These are phyloP conservation scores for mouse (Mus musculus) DNA, from an alignment of 2,113 vertebrate species.

Conservation along the genomic window GRCm39 chr13:107012001-107012500, in stretches of 20 bases:
- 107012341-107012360: not conserved
- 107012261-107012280: not conserved
- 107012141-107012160: not conserved
- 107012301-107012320: slow-evolving; percentile 12
- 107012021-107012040: slow-evolving; percentile 98
- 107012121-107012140: slow-evolving; percentile 57
- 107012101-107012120: slow-evolving; percentile 96
- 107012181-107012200: not conserved
- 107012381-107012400: not conserved
- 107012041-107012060: slow-evolving; percentile 99
- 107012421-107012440: not conserved
- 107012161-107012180: not conserved
- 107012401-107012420: not conserved
- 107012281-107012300: not conserved
- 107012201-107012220: slow-evolving; percentile 25
- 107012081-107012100: slow-evolving; percentile 97
- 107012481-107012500: not conserved
- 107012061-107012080: slow-evolving; percentile 97
- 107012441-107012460: not conserved
- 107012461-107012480: not conserved
- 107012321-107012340: not conserved
- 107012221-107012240: not conserved
- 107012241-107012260: not conserved
- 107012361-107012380: not conserved
- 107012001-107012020: slow-evolving; percentile 96